These are phyloP conservation scores for Morelia viridis DNA, from an alignment of 2,797 vertebrate genomes.

Conservation along the genomic window DNA sequence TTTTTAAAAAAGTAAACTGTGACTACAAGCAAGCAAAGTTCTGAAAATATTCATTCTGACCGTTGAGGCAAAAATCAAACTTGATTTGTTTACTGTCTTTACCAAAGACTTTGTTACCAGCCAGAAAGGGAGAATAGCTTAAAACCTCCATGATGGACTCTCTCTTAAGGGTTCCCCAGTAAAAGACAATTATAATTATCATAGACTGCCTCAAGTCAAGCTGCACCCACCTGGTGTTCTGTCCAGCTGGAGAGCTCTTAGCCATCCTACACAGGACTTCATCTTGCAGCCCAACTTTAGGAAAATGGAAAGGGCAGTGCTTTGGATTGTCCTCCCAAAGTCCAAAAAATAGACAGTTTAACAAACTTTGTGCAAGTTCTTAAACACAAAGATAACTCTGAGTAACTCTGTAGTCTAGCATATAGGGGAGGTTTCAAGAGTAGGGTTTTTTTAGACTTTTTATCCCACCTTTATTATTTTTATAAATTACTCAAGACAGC, in stretches of 20 bases:
- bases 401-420: background rate
- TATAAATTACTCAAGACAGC: too few relatives aligned
- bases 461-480: too few relatives aligned
- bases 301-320: too few relatives aligned
- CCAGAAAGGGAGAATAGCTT: background rate
- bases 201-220: background rate
- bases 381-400: background rate
- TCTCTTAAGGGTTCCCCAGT: background rate
- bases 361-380: background rate
- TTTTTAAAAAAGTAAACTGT: constrained; percentile 5
- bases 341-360: background rate
- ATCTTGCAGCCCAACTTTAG: too few relatives aligned
- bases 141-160: background rate
- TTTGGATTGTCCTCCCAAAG: background rate
- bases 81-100: background rate
- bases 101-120: background rate
- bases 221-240: too few relatives aligned
- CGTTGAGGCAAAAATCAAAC: background rate
- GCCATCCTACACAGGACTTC: too few relatives aligned
- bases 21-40: background rate
- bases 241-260: too few relatives aligned
- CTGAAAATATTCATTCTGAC: background rate
- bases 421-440: background rate
- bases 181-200: background rate
- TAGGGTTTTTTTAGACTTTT: background rate